These are phyloP conservation scores for Ametastegia equiseti DNA, from an alignment of 2,888 invertebrate genomes.

Conservation along the genomic window DNA sequence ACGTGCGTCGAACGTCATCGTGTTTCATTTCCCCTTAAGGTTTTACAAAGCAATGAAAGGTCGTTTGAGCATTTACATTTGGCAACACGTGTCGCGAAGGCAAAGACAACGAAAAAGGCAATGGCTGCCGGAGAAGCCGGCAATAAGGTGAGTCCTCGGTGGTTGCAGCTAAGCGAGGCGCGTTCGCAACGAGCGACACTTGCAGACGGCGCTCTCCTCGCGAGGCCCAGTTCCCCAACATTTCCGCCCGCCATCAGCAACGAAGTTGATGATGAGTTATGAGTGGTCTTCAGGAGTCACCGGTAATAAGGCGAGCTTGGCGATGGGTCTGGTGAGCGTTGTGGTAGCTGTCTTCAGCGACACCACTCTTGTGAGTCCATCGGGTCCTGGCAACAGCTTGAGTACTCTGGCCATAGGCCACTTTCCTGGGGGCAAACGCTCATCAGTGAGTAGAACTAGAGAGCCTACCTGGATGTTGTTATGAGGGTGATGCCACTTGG, in stretches of 20 bases:
- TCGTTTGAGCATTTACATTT: no score
- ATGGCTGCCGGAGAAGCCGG: slow-evolving; percentile 5
- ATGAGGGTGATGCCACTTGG: slow-evolving; percentile 49
- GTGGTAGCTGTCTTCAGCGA: slow-evolving; percentile 22
- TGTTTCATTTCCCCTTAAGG: no score
- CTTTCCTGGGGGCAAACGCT: slow-evolving; percentile 43
- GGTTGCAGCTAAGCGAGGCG: background rate
- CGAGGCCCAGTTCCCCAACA: background rate
- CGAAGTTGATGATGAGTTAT: background rate
- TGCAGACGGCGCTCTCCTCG: background rate
- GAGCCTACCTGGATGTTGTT: slow-evolving; percentile 28
- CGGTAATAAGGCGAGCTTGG: slow-evolving; percentile 8
- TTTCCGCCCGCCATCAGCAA: slow-evolving; percentile 18
- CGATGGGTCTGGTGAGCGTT: slow-evolving; percentile 2
- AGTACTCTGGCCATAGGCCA: slow-evolving; percentile 48
- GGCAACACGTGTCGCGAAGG: no score
- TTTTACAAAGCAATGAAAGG: no score
- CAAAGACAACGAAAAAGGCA: background rate
- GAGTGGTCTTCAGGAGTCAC: background rate
- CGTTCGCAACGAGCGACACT: background rate
- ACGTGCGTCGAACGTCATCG: no score
- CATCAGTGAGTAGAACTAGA: slow-evolving; percentile 48
- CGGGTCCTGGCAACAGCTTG: slow-evolving; percentile 27
- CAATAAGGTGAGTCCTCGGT: background rate
- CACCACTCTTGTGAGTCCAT: slow-evolving; percentile 43